A percentile compares a stretch with the other conserved stretches of the same genome.
Evolutionary conservation across 2,113 vertebrate genomes (phyloP).

Genomic region (Dryoscopus gambensis): DNA sequence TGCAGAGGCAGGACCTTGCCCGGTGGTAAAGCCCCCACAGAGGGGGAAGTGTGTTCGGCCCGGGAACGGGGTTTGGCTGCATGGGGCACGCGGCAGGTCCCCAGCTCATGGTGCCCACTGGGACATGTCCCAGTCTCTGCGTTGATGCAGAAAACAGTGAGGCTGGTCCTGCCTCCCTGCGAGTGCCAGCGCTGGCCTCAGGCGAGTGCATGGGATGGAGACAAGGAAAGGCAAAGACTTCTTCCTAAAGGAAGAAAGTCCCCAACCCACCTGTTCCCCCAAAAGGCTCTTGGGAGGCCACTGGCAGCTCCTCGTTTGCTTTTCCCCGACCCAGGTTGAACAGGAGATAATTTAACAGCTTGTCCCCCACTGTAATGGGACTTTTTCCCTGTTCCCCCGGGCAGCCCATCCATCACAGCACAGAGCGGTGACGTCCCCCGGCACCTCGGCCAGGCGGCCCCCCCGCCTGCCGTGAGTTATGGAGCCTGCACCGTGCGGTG

Average conservation of each 20-base stretch:
- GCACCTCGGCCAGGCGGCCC: neutral
- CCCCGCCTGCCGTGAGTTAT: neutral
- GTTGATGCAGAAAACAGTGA: neutral
- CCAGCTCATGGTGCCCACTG: accelerated
- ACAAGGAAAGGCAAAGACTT: neutral
- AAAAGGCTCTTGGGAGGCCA: neutral
- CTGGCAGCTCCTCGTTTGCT: neutral
- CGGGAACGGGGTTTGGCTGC: neutral
- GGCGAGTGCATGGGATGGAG: accelerated
- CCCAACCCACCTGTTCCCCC: neutral
- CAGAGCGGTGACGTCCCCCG: neutral
- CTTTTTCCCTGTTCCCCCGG: neutral
- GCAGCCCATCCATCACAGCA: neutral
- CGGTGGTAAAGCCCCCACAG: accelerated
- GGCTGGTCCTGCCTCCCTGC: neutral
- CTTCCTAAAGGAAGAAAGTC: neutral
- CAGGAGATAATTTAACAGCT: neutral
- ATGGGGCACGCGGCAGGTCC: accelerated
- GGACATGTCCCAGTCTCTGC: accelerated
- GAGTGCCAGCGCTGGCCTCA: neutral
- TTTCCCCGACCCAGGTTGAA: neutral
- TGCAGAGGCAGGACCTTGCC: neutral
- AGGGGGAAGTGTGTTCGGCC: accelerated
- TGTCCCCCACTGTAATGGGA: neutral
- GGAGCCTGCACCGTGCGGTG: accelerated